Conservation (phyloP, 2,113 vertebrate genomes). For the Sapayoa aenigma region DNA sequence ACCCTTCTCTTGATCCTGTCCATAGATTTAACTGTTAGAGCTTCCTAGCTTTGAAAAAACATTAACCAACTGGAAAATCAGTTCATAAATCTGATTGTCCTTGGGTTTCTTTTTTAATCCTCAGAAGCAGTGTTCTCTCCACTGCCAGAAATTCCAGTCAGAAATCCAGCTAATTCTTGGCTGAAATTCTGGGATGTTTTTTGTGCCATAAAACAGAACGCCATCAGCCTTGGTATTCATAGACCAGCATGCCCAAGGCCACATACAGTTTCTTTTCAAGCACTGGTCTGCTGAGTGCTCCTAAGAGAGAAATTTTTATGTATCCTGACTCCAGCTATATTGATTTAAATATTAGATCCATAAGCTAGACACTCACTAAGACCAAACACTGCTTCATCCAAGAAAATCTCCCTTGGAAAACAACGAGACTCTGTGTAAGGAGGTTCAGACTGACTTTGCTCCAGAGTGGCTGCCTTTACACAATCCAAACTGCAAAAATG, state of each 20-base stretch:
- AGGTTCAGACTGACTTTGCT: background rate
- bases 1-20: background rate
- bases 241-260: background rate
- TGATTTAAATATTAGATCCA: background rate
- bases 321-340: background rate
- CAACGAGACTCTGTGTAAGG: background rate
- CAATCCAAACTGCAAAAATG: background rate
- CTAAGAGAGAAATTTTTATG: background rate
- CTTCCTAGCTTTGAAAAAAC: background rate
- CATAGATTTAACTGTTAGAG: background rate
- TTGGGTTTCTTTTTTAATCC: background rate
- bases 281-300: background rate
- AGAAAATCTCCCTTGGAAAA: background rate
- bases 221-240: background rate
- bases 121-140: background rate
- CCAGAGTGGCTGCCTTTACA: background rate
- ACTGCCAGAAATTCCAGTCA: background rate
- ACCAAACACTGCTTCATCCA: background rate
- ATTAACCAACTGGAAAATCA: background rate
- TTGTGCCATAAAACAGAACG: background rate
- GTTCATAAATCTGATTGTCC: background rate
- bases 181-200: background rate
- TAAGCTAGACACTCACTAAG: background rate
- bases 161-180: background rate
- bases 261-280: background rate